These are phyloP conservation scores for Steromphala cineraria DNA, from an alignment of 2,888 invertebrate genomes.

Conservation along the genomic window DNA sequence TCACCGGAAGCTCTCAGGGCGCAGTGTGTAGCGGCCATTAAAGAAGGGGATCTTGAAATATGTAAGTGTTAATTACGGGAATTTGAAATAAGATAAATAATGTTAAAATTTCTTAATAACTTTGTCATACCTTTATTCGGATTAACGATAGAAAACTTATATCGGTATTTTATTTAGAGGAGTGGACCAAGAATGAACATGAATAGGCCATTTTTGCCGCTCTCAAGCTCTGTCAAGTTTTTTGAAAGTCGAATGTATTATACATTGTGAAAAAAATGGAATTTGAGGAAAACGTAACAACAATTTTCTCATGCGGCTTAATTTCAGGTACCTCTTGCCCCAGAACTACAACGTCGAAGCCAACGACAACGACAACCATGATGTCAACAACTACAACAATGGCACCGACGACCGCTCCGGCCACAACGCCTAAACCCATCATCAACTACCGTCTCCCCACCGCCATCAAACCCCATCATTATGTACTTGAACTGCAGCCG, in stretches of 20 bases:
- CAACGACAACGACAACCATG: too few relatives aligned
- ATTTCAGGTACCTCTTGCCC: not conserved
- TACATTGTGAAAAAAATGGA: too few relatives aligned
- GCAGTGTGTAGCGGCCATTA: constrained; percentile 39
- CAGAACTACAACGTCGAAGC: not conserved
- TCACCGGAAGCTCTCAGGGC: constrained; percentile 11
- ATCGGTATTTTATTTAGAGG: too few relatives aligned
- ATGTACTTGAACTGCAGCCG: constrained; percentile 56
- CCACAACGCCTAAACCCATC: not conserved
- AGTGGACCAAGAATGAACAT: too few relatives aligned
- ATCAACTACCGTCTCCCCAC: constrained; percentile 47
- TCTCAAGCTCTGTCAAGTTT: too few relatives aligned
- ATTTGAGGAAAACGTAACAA: too few relatives aligned
- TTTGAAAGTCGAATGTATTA: too few relatives aligned
- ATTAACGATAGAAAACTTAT: too few relatives aligned
- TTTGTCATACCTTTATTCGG: too few relatives aligned
- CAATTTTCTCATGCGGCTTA: too few relatives aligned
- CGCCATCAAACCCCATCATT: constrained; percentile 49
- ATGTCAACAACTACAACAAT: not conserved
- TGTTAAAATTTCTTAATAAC: not conserved
- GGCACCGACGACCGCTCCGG: not conserved
- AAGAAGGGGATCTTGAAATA: constrained; percentile 37
- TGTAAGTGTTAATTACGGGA: constrained; percentile 38
- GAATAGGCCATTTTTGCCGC: too few relatives aligned
- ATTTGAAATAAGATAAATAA: not conserved